Percentiles rank a stretch among this genome's conserved stretches.
phyloP scores from a whole-genome alignment of 1,140 invertebrate species.

The Zaprionus taronus region DNA sequence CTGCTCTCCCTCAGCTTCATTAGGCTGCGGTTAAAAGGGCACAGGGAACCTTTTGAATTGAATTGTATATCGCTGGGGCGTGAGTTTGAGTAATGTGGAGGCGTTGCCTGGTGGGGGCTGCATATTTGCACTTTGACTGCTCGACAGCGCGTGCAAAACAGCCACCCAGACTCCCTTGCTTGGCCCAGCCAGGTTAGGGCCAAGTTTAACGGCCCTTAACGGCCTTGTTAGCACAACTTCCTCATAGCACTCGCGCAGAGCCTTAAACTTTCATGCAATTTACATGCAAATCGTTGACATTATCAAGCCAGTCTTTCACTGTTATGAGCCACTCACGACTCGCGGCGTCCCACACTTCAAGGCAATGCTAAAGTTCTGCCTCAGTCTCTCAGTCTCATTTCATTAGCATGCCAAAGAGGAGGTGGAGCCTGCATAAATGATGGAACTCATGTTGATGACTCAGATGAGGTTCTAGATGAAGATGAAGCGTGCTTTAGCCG shows the following conservation, averaged over 20 bases:
- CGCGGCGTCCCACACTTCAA: slow-evolving; percentile 54
- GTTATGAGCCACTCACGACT: slow-evolving; percentile 70
- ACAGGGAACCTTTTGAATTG: slow-evolving; percentile 57
- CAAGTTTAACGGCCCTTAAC: slow-evolving; percentile 67
- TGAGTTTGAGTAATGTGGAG: slow-evolving; percentile 77
- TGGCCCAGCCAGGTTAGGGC: background rate
- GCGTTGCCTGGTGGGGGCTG: slow-evolving; percentile 55
- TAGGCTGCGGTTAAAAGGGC: slow-evolving; percentile 66
- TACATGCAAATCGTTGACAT: slow-evolving; percentile 73
- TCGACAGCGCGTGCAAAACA: background rate
- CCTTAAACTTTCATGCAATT: slow-evolving; percentile 49
- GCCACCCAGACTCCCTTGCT: slow-evolving; percentile 1
- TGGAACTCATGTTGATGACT: slow-evolving; percentile 19
- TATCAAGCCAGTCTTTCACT: slow-evolving; percentile 49
- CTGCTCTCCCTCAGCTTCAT: slow-evolving; percentile 65
- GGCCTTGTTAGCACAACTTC: slow-evolving; percentile 70
- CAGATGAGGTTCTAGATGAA: slow-evolving; percentile 2
- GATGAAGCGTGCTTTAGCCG: background rate
- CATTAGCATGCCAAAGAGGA: slow-evolving; percentile 55
- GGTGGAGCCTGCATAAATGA: slow-evolving; percentile 26
- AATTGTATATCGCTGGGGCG: slow-evolving; percentile 66
- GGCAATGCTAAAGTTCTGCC: slow-evolving; percentile 7
- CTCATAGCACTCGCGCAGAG: slow-evolving; percentile 23
- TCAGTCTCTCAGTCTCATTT: slow-evolving; percentile 7
- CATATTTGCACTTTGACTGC: slow-evolving; percentile 78